phyloP scores from a whole-genome alignment of 2,797 vertebrate species.

The Emydoidea blandingii region DNA sequence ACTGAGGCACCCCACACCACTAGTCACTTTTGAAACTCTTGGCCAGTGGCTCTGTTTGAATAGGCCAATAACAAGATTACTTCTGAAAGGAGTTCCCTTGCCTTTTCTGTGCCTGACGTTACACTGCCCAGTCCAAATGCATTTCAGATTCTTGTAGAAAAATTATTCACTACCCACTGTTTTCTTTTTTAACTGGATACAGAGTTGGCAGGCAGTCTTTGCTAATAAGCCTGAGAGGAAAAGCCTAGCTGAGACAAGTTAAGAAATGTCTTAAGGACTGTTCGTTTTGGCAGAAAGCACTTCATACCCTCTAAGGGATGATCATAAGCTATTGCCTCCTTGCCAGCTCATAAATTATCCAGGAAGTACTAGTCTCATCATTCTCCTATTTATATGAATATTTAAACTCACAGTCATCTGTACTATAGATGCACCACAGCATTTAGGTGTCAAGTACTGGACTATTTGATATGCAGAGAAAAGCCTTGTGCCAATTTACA shows the following conservation, averaged over 20 bases:
- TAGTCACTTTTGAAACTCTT: neutral
- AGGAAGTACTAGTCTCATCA: neutral
- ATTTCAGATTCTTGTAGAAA: constrained; percentile 23
- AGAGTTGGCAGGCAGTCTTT: neutral
- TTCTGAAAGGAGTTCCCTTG: neutral
- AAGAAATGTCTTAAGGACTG: neutral
- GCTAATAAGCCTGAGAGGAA: neutral
- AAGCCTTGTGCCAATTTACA: neutral
- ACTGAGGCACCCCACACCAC: neutral
- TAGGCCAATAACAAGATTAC: neutral
- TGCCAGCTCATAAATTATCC: constrained; percentile 31
- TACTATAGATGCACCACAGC: neutral
- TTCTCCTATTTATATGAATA: constrained; percentile 37
- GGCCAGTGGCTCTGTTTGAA: neutral
- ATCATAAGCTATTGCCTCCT: neutral
- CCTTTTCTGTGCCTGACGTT: constrained; percentile 2
- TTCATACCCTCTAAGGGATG: neutral
- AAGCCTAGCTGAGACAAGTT: constrained; percentile 16
- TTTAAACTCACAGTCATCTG: constrained; percentile 12
- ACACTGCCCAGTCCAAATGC: neutral
- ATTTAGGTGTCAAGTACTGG: neutral
- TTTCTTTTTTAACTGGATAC: neutral
- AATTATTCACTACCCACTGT: neutral
- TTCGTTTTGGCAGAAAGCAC: constrained; percentile 33
- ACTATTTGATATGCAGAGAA: neutral